Conservation (phyloP, 2,888 invertebrate genomes). For the Stenodera caucasica region DNA sequence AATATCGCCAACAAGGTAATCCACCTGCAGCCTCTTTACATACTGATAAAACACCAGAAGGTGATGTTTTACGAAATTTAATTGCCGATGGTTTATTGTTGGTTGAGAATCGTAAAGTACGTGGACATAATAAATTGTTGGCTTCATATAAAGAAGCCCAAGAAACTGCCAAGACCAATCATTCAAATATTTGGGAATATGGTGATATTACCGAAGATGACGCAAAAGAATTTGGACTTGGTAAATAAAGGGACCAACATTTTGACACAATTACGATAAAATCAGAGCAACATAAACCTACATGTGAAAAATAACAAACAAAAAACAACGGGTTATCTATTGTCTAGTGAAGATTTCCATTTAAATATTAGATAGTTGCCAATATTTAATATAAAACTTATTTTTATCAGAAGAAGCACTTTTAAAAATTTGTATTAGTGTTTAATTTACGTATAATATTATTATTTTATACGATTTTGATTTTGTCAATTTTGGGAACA, state of each 20-base stretch:
- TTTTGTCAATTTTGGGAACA: conserved; percentile 23
- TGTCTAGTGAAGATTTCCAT: conserved; percentile 24
- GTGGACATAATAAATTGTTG: conserved; percentile 74
- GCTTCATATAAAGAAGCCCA: conserved; percentile 84
- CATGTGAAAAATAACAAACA: conserved; percentile 18
- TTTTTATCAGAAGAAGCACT: conserved; percentile 27
- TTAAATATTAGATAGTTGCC: conserved; percentile 27
- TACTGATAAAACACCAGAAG: conserved; percentile 60
- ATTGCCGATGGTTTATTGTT: conserved; percentile 84
- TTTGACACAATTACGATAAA: conserved; percentile 12
- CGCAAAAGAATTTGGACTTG: conserved; percentile 70
- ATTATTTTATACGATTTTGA: conserved; percentile 22
- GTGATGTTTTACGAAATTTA: conserved; percentile 75
- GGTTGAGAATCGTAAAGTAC: conserved; percentile 78
- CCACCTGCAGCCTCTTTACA: conserved; percentile 61
- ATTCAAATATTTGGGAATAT: conserved; percentile 94
- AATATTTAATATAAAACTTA: conserved; percentile 24
- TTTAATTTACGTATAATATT: conserved; percentile 10
- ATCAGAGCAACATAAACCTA: conserved; percentile 33
- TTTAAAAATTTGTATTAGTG: background rate
- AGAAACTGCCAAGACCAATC: conserved; percentile 81
- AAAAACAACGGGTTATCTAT: conserved; percentile 22
- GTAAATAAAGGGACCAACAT: conserved; percentile 40
- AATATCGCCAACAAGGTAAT: conserved; percentile 65
- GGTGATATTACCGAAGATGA: conserved; percentile 98